A percentile compares a stretch with the other conserved stretches of the same genome.
Evolutionary conservation across 2,888 invertebrate species (phyloP).

Genomic region (Apamea epomidion): DNA sequence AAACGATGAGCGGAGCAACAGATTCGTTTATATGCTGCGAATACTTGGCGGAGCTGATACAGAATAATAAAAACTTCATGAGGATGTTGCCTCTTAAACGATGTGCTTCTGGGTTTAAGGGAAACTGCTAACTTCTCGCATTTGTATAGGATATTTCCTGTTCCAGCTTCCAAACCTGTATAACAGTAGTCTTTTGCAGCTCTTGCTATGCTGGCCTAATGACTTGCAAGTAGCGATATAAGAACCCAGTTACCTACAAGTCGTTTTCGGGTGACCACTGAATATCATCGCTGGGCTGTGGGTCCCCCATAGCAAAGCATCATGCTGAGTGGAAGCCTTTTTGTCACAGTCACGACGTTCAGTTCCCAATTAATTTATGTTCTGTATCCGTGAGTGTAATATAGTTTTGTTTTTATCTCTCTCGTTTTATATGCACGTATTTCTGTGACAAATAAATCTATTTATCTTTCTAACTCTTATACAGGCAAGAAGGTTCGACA

Average conservation of each 20-base stretch:
- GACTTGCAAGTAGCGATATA: not conserved
- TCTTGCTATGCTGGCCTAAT: not conserved
- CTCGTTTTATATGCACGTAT: too few species aligned
- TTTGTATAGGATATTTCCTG: not conserved
- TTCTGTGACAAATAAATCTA: too few species aligned
- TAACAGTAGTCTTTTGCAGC: not conserved
- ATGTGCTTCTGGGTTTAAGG: not conserved
- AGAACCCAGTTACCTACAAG: not conserved
- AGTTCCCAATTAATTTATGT: too few species aligned
- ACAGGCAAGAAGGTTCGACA: not conserved
- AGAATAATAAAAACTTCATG: constrained; percentile 13
- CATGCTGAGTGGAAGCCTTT: too few species aligned
- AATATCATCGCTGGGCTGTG: too few species aligned
- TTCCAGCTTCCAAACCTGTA: not conserved
- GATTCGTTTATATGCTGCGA: constrained; percentile 44
- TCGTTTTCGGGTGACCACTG: too few species aligned
- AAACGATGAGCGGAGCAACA: constrained; percentile 17
- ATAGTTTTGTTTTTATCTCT: too few species aligned
- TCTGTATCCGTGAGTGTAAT: too few species aligned
- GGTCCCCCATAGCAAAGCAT: too few species aligned
- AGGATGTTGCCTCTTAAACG: constrained; percentile 4
- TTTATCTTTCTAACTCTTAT: not conserved
- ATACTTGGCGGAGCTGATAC: constrained; percentile 16
- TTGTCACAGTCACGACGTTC: too few species aligned
- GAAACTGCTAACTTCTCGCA: not conserved